Conservation (phyloP, 2,113 vertebrate species). For the cattle (Bos taurus) region ARS-UCD2.0 NC_037356.1:49527501-49528000, state of each 20-base stretch:
- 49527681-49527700: background rate
- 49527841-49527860: background rate
- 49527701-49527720: background rate
- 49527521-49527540: background rate
- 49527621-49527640: fast-evolving
- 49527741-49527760: background rate
- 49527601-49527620: fast-evolving
- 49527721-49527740: conserved; percentile 55
- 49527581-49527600: fast-evolving
- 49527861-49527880: background rate
- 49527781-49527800: background rate
- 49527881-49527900: fast-evolving
- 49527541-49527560: fast-evolving
- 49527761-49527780: background rate
- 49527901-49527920: background rate
- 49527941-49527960: background rate
- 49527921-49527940: background rate
- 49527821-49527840: conserved; percentile 28
- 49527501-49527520: background rate
- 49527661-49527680: background rate
- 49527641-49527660: background rate
- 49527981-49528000: too few species aligned
- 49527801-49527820: conserved; percentile 63
- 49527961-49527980: fast-evolving
- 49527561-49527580: background rate